Percentiles rank a stretch among this genome's conserved stretches.
Conservation (phyloP, 1,140 invertebrate species). For the Microvelia longipes region DNA sequence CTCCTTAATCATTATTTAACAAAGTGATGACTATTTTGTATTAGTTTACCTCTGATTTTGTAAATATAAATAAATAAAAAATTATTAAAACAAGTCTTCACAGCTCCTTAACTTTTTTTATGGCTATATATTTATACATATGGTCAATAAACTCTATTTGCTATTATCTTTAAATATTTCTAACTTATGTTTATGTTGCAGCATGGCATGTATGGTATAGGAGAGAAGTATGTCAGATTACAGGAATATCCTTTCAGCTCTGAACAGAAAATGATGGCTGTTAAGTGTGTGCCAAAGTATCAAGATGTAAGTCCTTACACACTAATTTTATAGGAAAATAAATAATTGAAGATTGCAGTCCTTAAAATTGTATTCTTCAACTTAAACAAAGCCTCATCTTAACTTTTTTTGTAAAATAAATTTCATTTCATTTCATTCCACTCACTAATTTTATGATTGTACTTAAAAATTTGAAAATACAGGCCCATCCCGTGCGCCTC, state of each 20-base stretch:
- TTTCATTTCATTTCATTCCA: neutral
- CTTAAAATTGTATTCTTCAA: no score
- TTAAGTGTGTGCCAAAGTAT: constrained; percentile 73
- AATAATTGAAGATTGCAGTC: no score
- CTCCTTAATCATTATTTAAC: no score
- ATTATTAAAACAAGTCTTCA: no score
- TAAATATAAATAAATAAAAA: neutral
- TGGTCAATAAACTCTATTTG: no score
- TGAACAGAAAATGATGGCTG: constrained; percentile 98
- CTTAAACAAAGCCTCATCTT: no score
- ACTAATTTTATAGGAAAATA: no score
- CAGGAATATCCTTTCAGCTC: constrained; percentile 95
- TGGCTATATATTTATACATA: no score
- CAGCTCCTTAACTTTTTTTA: no score
- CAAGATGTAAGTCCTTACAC: constrained; percentile 38
- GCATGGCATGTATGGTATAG: constrained; percentile 68
- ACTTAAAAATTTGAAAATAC: no score
- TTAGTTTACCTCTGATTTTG: neutral
- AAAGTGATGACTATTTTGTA: no score
- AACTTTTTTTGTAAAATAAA: neutral
- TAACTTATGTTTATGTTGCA: constrained; percentile 26
- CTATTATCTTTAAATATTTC: neutral
- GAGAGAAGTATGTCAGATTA: constrained; percentile 66
- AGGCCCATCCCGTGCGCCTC: no score
- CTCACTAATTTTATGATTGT: neutral